Conservation (phyloP, 1,140 invertebrate genomes). For the Drosophila chauvacae region DNA sequence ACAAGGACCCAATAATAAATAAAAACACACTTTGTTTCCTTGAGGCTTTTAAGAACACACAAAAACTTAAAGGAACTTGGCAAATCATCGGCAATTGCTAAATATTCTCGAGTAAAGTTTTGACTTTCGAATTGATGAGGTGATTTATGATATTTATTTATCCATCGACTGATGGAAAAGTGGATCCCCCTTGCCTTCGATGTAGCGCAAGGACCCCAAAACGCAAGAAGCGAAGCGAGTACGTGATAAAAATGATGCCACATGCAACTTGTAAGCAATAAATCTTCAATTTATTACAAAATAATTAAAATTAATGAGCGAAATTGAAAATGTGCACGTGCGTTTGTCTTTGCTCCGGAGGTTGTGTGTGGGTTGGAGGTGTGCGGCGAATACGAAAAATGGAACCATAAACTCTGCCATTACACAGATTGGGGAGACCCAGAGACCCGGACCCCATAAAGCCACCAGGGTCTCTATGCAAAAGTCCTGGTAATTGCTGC, state of each 20-base stretch:
- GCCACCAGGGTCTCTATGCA: conserved; percentile 24
- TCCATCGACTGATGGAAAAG: neutral
- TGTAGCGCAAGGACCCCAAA: neutral
- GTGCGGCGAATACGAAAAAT: conserved; percentile 54
- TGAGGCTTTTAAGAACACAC: neutral
- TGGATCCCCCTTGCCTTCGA: conserved; percentile 2
- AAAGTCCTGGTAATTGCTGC: conserved; percentile 53
- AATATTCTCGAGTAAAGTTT: neutral
- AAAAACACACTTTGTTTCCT: too few species aligned
- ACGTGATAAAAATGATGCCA: conserved; percentile 77
- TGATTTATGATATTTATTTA: conserved; percentile 9
- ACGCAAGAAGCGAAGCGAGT: neutral
- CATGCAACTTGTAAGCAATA: conserved; percentile 78
- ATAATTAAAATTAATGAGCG: conserved; percentile 82
- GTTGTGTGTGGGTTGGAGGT: neutral
- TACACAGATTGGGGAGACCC: conserved; percentile 44
- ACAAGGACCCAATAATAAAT: neutral
- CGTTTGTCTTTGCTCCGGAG: conserved; percentile 32
- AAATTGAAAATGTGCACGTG: conserved; percentile 80
- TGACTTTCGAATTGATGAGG: neutral
- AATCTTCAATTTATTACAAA: conserved; percentile 82
- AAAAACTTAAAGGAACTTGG: neutral
- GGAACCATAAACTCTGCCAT: conserved; percentile 66
- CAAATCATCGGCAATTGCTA: neutral
- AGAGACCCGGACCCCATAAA: neutral